Conservation (phyloP, 1,140 invertebrate species). For the Sminthurides bifidus region DNA sequence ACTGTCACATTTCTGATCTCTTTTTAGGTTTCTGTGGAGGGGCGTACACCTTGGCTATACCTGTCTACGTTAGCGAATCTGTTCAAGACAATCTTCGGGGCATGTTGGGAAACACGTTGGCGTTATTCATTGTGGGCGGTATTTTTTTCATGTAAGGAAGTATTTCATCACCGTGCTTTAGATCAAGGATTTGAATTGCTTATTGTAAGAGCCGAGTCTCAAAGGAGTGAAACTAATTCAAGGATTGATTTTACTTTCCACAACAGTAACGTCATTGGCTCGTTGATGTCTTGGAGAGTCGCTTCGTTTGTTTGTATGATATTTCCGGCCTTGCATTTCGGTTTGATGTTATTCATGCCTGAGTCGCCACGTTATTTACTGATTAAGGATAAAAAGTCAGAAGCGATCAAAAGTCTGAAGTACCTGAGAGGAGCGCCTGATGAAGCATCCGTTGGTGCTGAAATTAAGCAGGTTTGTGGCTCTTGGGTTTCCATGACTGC, state of each 20-base stretch:
- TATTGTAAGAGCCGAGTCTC: slow-evolving; percentile 29
- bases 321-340: slow-evolving; percentile 6
- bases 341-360: slow-evolving; percentile 6
- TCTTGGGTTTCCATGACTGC: background rate
- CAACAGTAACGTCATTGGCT: slow-evolving; percentile 46
- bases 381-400: background rate
- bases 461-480: slow-evolving; percentile 12
- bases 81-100: slow-evolving; percentile 45
- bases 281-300: slow-evolving; percentile 36
- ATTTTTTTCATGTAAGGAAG: slow-evolving; percentile 17
- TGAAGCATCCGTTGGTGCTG: slow-evolving; percentile 40
- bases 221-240: background rate
- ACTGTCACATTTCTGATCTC: too few species aligned
- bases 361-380: slow-evolving; percentile 17
- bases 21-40: slow-evolving; percentile 34
- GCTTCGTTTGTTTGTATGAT: slow-evolving; percentile 3
- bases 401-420: slow-evolving; percentile 43
- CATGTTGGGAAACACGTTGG: slow-evolving; percentile 45
- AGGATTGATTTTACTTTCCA: slow-evolving; percentile 32
- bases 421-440: slow-evolving; percentile 48
- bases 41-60: slow-evolving; percentile 45
- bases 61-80: slow-evolving; percentile 55
- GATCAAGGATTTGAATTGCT: slow-evolving; percentile 27
- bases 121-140: slow-evolving; percentile 30
- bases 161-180: slow-evolving; percentile 33